phyloP scores from a whole-genome alignment of 2,888 invertebrate genomes.

The Coecobrya sp. region DNA sequence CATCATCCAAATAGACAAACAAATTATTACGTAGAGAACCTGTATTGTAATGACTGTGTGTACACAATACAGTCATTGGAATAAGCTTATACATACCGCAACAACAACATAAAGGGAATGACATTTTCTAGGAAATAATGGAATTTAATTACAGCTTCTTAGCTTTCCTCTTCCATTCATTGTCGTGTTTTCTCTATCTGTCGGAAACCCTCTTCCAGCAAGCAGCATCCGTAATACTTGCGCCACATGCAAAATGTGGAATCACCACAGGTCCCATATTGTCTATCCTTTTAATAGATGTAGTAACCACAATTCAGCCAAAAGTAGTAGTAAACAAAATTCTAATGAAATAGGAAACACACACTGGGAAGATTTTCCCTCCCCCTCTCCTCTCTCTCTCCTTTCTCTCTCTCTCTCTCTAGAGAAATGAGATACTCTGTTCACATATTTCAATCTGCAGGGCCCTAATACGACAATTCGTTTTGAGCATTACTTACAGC shows the following conservation, averaged over 20 bases:
- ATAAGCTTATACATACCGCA: neutral
- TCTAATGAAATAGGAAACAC: conserved; percentile 56
- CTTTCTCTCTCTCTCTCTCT: neutral
- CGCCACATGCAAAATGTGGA: conserved; percentile 10
- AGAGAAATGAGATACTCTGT: conserved; percentile 32
- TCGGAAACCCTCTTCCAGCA: neutral
- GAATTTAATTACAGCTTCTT: conserved; percentile 55
- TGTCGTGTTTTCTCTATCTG: conserved; percentile 18
- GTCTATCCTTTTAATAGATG: conserved; percentile 24
- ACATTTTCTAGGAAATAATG: conserved; percentile 52
- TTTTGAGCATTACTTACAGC: conserved; percentile 38
- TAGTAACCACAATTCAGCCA: conserved; percentile 34
- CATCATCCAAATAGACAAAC: neutral
- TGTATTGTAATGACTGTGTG: neutral
- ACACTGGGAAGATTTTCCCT: conserved; percentile 36
- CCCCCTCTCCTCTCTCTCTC: neutral
- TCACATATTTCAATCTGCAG: conserved; percentile 61
- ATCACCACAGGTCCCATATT: conserved; percentile 47
- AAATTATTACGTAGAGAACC: neutral
- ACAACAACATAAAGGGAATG: neutral
- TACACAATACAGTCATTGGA: neutral
- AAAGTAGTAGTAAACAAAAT: conserved; percentile 30
- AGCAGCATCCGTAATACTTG: neutral
- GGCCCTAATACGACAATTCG: conserved; percentile 49
- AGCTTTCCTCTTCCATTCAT: neutral